phyloP scores from a whole-genome alignment of 2,797 vertebrate species.

The Thalassophryne amazonica region DNA sequence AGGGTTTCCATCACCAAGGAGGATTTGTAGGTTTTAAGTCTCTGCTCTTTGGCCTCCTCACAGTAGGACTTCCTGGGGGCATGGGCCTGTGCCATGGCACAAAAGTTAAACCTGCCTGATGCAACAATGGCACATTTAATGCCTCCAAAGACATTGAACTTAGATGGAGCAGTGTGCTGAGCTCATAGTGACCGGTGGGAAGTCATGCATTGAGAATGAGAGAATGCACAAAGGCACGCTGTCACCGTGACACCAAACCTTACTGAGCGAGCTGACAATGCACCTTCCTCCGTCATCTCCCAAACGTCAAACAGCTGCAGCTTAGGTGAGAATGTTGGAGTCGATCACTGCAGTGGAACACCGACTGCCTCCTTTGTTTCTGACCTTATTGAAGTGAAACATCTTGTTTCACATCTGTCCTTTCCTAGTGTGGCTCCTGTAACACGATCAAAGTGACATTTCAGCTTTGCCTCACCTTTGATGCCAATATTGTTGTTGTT shows the following conservation, averaged over 20 bases:
- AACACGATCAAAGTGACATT: slow-evolving; percentile 4
- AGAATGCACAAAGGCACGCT: slow-evolving; percentile 41
- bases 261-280: slow-evolving; percentile 2
- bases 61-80: slow-evolving; percentile 70
- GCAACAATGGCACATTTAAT: slow-evolving; percentile 52
- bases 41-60: slow-evolving; percentile 66
- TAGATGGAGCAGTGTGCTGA: slow-evolving; percentile 44
- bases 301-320: background rate
- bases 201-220: slow-evolving; percentile 72
- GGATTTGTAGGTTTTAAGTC: slow-evolving; percentile 72
- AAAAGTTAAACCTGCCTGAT: slow-evolving; percentile 62
- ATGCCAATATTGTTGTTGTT: slow-evolving; percentile 28
- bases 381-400: background rate
- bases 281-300: background rate
- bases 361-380: background rate
- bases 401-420: background rate
- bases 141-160: slow-evolving; percentile 74
- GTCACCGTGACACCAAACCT: slow-evolving; percentile 46
- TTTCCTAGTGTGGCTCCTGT: background rate
- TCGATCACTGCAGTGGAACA: too few relatives aligned
- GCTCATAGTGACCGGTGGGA: slow-evolving; percentile 59
- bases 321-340: too few relatives aligned
- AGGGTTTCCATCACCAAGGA: slow-evolving; percentile 62
- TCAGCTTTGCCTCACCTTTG: background rate
- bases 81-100: slow-evolving; percentile 39